phyloP scores from a whole-genome alignment of 2,797 vertebrate genomes.

The Poliocrania exsul region DNA sequence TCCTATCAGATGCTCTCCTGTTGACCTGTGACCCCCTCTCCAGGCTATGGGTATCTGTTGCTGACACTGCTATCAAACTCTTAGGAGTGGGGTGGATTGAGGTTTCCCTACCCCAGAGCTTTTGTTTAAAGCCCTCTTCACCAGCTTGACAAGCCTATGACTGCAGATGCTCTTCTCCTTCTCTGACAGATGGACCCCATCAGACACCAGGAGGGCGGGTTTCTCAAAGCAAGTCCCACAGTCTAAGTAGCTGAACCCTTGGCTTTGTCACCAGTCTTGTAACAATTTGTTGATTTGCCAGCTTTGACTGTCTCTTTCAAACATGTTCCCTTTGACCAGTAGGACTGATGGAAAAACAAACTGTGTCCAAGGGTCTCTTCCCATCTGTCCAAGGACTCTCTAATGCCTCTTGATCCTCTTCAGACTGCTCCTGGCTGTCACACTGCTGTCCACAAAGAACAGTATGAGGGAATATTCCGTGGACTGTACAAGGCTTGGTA shows the following conservation, averaged over 20 bases:
- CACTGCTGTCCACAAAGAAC: not conserved
- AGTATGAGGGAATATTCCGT: not conserved
- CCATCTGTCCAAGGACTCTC: not conserved
- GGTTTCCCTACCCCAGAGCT: not conserved
- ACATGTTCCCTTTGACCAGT: not conserved
- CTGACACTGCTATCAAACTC: not conserved
- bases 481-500: not conserved
- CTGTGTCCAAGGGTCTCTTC: not conserved
- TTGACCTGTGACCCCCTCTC: not conserved
- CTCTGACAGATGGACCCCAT: not conserved
- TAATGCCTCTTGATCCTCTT: not conserved
- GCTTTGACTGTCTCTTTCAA: not conserved
- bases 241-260: not conserved
- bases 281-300: not conserved
- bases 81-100: not conserved
- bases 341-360: not conserved
- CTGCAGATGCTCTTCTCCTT: not conserved
- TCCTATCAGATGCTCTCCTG: not conserved
- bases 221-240: not conserved
- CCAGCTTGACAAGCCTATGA: not conserved
- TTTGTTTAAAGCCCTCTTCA: not conserved
- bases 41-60: not conserved
- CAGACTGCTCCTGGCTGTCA: not conserved
- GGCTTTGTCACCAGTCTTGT: not conserved
- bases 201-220: not conserved